These are phyloP conservation scores for Drosophila emarginata DNA, from an alignment of 2,888 invertebrate genomes.

Conservation along the genomic window DNA sequence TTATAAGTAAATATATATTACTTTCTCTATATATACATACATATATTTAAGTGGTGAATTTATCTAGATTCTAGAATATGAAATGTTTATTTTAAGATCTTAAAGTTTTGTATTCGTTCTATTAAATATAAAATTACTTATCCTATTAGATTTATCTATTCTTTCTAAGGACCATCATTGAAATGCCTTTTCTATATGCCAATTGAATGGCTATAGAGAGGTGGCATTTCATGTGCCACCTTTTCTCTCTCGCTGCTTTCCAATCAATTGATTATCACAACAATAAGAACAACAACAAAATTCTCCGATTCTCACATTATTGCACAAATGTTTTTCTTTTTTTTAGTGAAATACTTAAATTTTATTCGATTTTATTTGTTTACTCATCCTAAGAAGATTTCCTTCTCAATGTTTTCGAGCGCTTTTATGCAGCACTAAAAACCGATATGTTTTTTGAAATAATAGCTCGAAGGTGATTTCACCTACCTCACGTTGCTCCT, in stretches of 20 bases:
- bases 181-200: neutral
- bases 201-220: neutral
- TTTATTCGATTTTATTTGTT: conserved; percentile 57
- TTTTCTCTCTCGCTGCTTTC: conserved; percentile 14
- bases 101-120: neutral
- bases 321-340: conserved; percentile 4
- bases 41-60: conserved; percentile 21
- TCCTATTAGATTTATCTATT: no score
- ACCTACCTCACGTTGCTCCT: conserved; percentile 9
- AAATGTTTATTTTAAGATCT: neutral
- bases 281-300: conserved; percentile 18
- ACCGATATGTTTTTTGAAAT: conserved; percentile 61
- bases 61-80: neutral
- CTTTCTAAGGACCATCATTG: no score
- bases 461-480: conserved; percentile 38
- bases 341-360: conserved; percentile 36
- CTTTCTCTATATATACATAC: neutral
- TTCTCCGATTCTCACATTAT: conserved; percentile 26
- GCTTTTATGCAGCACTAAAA: conserved; percentile 41
- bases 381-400: conserved; percentile 22
- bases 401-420: conserved; percentile 14
- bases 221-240: neutral
- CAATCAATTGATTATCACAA: conserved; percentile 24
- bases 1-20: conserved; percentile 58
- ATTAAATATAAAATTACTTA: no score